Percentiles rank a stretch among this genome's conserved stretches.
phyloP scores from a whole-genome alignment of 2,113 vertebrate genomes.

The Chionomys nivalis region DNA sequence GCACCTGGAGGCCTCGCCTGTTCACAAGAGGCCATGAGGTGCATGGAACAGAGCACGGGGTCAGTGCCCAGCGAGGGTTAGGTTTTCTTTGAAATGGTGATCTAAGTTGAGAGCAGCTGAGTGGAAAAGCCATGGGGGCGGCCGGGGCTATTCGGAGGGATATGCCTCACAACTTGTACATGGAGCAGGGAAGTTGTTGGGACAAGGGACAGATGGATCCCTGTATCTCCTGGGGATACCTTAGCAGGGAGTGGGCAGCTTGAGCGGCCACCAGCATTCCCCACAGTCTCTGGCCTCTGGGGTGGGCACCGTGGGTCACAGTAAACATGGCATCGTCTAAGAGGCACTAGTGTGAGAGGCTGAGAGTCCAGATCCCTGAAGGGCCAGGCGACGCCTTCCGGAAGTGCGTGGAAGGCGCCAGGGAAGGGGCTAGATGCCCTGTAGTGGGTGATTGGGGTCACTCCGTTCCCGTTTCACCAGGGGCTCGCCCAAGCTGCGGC shows the following conservation, averaged over 20 bases:
- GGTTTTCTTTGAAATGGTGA: neutral
- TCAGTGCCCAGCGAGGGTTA: neutral
- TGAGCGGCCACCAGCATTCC: neutral
- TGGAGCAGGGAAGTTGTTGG: neutral
- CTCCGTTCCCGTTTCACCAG: slow-evolving; percentile 94
- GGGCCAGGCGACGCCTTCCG: neutral
- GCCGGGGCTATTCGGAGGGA: neutral
- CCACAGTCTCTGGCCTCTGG: neutral
- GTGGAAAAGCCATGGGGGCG: neutral
- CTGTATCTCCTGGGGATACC: neutral
- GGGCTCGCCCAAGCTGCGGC: slow-evolving; percentile 87
- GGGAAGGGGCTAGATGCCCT: slow-evolving; percentile 88
- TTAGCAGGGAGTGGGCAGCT: rapidly evolving
- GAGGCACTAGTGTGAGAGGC: slow-evolving; percentile 80
- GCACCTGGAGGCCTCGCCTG: neutral
- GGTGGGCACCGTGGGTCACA: slow-evolving; percentile 11
- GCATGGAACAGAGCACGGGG: rapidly evolving
- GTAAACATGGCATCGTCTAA: slow-evolving; percentile 73
- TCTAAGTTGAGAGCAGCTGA: neutral
- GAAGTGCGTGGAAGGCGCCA: neutral
- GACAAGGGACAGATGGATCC: neutral
- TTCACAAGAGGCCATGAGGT: rapidly evolving
- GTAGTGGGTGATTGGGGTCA: slow-evolving; percentile 92
- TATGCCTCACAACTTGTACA: neutral
- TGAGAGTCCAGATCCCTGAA: neutral